These are phyloP conservation scores for Rhopilema esculentum DNA, from an alignment of 30 jellyfish, hydroid and myxozoan species.

Conservation along the genomic window DNA sequence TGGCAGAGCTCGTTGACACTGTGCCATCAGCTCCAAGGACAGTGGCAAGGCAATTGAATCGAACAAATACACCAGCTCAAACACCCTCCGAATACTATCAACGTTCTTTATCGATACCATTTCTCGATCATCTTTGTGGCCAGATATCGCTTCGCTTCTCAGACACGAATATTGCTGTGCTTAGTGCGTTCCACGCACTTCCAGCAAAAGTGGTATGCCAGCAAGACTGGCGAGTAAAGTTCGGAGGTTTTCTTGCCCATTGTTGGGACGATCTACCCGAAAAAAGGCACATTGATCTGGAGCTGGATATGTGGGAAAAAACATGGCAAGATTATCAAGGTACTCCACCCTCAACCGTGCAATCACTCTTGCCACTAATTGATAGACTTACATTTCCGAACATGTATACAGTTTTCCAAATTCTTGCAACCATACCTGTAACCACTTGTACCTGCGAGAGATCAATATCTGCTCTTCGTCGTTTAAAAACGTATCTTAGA, in stretches of 20 bases:
- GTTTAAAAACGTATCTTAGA: constrained; percentile 57
- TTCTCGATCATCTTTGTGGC: constrained; percentile 29
- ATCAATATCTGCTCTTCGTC: constrained; percentile 53
- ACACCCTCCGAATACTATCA: constrained; percentile 41
- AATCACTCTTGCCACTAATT: constrained; percentile 28
- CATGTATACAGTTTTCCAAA: constrained; percentile 46
- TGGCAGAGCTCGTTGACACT: constrained; percentile 42
- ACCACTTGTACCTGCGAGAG: constrained; percentile 67
- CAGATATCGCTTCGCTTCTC: constrained; percentile 34
- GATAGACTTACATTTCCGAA: constrained; percentile 67
- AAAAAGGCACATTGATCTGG: constrained; percentile 34
- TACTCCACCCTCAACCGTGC: constrained; percentile 10
- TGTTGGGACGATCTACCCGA: constrained; percentile 60
- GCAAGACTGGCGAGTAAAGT: constrained; percentile 22
- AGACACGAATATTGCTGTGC: constrained; percentile 21
- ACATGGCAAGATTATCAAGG: constrained; percentile 17
- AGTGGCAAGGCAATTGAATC: constrained; percentile 29
- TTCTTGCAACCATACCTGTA: constrained; percentile 60
- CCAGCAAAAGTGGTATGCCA: constrained; percentile 16
- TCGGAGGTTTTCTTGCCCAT: neutral
- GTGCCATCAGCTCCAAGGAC: constrained; percentile 60
- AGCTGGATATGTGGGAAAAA: constrained; percentile 56
- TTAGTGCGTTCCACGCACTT: constrained; percentile 34
- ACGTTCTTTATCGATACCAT: constrained; percentile 37
- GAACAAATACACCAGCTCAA: constrained; percentile 37